Conservation (phyloP, 2,113 vertebrate species). For the Periophthalmus modestus region DNA sequence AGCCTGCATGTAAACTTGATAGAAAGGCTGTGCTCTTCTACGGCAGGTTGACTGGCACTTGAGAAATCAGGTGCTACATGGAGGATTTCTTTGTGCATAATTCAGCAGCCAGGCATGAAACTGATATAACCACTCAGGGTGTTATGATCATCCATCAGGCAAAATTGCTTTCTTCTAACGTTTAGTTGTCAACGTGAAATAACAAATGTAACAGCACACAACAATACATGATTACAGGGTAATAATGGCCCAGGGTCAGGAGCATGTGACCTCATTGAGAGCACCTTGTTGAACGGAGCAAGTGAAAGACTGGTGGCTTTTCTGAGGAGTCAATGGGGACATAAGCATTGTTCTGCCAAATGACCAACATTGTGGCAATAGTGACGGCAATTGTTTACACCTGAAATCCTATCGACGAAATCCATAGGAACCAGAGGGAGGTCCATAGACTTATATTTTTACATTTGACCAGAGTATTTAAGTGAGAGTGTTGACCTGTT, state of each 20-base stretch:
- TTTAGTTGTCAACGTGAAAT: conserved; percentile 61
- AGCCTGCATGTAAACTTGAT: conserved; percentile 27
- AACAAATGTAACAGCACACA: conserved; percentile 69
- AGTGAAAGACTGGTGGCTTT: conserved; percentile 6
- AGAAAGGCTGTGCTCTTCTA: conserved; percentile 37
- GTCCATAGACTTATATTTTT: background rate
- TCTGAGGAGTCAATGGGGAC: conserved; percentile 18
- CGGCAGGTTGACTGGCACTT: conserved; percentile 31
- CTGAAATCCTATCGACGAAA: background rate
- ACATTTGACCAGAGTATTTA: background rate
- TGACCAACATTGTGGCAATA: background rate
- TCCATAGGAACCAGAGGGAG: no score
- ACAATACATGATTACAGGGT: conserved; percentile 64
- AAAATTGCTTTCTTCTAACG: conserved; percentile 67
- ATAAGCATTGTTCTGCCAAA: conserved; percentile 20
- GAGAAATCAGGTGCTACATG: conserved; percentile 30
- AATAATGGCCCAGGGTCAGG: conserved; percentile 60
- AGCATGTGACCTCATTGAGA: conserved; percentile 52
- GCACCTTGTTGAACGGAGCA: conserved; percentile 23
- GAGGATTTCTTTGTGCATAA: conserved; percentile 56
- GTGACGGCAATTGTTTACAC: background rate
- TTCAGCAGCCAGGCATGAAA: conserved; percentile 47
- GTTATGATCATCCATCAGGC: conserved; percentile 68
- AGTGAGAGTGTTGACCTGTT: no score
- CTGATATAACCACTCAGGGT: conserved; percentile 42